Conservation (phyloP, 92 coral and sea anemone genomes). For the Epizoanthus ramosus region DNA sequence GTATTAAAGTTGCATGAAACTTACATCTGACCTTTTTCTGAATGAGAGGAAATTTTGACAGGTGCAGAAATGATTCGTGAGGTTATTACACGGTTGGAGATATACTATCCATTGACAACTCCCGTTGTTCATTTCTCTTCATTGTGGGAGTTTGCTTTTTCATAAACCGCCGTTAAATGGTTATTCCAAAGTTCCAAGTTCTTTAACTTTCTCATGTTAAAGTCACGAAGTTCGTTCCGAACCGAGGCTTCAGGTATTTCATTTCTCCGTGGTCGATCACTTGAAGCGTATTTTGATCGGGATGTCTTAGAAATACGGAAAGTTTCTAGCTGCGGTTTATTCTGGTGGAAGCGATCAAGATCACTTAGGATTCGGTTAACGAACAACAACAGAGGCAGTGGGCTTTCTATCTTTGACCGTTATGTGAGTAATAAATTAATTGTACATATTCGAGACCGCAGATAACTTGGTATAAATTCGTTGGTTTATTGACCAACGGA, state of each 20-base stretch:
- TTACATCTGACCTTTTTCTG: not conserved
- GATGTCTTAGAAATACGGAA: conserved; percentile 16
- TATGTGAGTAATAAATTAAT: conserved; percentile 4
- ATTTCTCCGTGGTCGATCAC: conserved; percentile 27
- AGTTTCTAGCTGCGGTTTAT: conserved; percentile 22
- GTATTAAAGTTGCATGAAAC: no score
- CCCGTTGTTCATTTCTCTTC: no score
- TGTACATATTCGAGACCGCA: not conserved
- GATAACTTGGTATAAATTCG: no score
- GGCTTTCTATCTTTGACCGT: not conserved
- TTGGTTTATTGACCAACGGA: no score
- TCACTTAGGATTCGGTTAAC: conserved; percentile 15
- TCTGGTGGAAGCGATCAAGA: conserved; percentile 29
- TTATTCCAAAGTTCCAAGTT: not conserved
- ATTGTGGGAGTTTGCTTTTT: not conserved
- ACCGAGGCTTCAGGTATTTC: conserved; percentile 15
- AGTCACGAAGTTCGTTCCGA: not conserved
- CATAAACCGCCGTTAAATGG: no score
- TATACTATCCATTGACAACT: not conserved
- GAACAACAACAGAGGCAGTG: conserved; percentile 2
- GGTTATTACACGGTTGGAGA: not conserved
- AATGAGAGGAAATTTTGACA: not conserved
- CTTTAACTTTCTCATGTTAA: not conserved
- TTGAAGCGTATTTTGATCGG: conserved; percentile 18
- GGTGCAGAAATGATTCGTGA: not conserved